Conservation (phyloP, 2,888 invertebrate genomes). For the Synanthedon vespiformis region DNA sequence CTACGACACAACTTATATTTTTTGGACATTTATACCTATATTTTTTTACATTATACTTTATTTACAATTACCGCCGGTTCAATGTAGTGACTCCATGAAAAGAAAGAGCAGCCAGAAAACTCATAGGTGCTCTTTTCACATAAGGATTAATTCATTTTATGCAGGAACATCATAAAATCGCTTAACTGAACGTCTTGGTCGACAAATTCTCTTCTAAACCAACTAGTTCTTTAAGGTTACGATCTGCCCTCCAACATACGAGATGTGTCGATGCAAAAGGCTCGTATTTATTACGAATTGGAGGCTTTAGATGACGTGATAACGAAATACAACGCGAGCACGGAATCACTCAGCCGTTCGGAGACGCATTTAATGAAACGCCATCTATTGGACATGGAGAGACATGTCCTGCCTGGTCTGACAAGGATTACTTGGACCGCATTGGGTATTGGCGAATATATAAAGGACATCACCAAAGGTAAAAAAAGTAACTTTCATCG, state of each 20-base stretch:
- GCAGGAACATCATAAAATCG: background rate
- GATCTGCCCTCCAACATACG: conserved; percentile 58
- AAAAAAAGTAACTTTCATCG: background rate
- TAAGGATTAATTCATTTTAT: too few relatives aligned
- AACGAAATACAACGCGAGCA: conserved; percentile 73
- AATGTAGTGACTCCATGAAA: too few relatives aligned
- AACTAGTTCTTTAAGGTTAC: conserved; percentile 24
- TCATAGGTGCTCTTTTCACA: too few relatives aligned
- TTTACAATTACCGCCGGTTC: too few relatives aligned
- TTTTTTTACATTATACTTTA: too few relatives aligned
- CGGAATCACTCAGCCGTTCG: conserved; percentile 75
- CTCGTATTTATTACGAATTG: conserved; percentile 74
- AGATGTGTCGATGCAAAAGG: conserved; percentile 72
- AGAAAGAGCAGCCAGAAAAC: too few relatives aligned
- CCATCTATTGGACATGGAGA: conserved; percentile 78
- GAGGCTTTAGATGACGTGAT: conserved; percentile 73
- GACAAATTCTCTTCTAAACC: too few relatives aligned
- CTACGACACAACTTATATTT: too few relatives aligned
- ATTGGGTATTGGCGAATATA: conserved; percentile 82
- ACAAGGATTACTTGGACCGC: conserved; percentile 89
- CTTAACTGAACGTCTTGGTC: background rate
- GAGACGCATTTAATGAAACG: conserved; percentile 79
- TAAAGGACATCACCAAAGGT: conserved; percentile 59
- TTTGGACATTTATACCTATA: too few relatives aligned
- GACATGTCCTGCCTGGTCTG: conserved; percentile 82